Conservation (phyloP, 2,113 vertebrate species). For the Atlantisia rogersi region DNA sequence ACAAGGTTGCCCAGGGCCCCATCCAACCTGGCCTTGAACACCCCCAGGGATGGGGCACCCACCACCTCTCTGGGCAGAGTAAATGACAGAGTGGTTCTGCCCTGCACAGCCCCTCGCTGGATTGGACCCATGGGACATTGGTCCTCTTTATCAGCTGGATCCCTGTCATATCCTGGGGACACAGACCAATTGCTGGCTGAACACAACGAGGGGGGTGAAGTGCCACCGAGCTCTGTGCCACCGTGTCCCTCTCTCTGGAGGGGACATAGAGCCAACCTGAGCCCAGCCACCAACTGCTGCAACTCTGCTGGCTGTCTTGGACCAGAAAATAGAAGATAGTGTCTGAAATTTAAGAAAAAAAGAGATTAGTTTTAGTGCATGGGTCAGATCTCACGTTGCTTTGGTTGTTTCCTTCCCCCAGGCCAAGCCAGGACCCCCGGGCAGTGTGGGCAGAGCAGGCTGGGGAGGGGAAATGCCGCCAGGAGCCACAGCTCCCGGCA, state of each 20-base stretch:
- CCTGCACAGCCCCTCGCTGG: neutral
- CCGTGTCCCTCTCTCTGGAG: neutral
- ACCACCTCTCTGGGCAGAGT: no score
- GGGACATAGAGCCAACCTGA: accelerated
- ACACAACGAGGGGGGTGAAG: accelerated
- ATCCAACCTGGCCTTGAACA: no score
- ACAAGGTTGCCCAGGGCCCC: no score
- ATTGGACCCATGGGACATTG: accelerated
- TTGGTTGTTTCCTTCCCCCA: neutral
- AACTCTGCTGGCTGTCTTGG: neutral
- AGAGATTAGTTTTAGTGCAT: neutral
- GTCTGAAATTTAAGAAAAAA: neutral
- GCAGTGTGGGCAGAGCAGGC: neutral
- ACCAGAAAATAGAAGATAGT: accelerated
- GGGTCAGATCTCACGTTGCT: neutral
- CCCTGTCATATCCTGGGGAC: neutral
- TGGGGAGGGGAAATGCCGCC: neutral
- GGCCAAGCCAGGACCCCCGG: neutral
- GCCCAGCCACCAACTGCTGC: accelerated
- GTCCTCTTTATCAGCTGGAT: neutral
- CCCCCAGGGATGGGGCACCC: no score
- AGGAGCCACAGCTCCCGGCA: neutral
- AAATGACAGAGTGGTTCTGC: neutral
- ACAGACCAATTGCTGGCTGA: neutral
- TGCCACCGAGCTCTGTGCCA: neutral